Base-by-base conservation (phyloP, 2,113 vertebrate genomes). In the Myocastor coypus region DNA sequence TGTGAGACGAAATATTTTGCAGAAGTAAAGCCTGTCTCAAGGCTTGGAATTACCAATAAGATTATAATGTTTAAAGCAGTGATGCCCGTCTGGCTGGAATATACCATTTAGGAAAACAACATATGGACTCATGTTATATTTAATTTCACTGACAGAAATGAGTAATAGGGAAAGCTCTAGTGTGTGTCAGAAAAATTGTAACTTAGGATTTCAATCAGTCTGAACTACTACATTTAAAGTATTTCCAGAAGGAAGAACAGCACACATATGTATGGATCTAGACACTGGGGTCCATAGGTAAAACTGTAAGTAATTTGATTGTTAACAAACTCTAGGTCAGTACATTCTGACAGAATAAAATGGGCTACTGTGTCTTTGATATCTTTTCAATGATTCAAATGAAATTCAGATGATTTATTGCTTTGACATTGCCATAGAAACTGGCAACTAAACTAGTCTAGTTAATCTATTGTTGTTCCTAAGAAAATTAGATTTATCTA, bases 51-150 rank as follows among this genome's bases (percentile, higher is more conserved):
- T 94, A 57, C 22, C 91, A 95, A 55, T 83, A 69, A 50, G n/a
- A 80, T 7, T 63, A 81, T 11, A 64, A 4, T 86, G 46, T 96
- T 96, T 95, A 96, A 95, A 66, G 86, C 42, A 83, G 78, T 83
- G n/a, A 92, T 93, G 78, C 19, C 91, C 96, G 52, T 80, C 89
- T 96, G 86, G 52, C 84, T 95, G 87, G 46, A 92, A 96, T 94
- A 93, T 94, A 87, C 91, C 91, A 87, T 93, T 93, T 95, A 96
- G 68, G 84, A 95, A 96, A 97, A 93, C 92, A 97, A 90, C 96
- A 95, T 98, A 97, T 96, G 96, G 94, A 87, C 81, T 96, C 81
- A 94, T 92, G 77, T 85, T 96, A 93, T 97, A 96, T 97, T 96
- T 97, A 95, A 96, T 95, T 96, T 93, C 89, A 92, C 71, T 77